Conservation (phyloP, 2,113 vertebrate species). For the Ivindomyrus marchei region DNA sequence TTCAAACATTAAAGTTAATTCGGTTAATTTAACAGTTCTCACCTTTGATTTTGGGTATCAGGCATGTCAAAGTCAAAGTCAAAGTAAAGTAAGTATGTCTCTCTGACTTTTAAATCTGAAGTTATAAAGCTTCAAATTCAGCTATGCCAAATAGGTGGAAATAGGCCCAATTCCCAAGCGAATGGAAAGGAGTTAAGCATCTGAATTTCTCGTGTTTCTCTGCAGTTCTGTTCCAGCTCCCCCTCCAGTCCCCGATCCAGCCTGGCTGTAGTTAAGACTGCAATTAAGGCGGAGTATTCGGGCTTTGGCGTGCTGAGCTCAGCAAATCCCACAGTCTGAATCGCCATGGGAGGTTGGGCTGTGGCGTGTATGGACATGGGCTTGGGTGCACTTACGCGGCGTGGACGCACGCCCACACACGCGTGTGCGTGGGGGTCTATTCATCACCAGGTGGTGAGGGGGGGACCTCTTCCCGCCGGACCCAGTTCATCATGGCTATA, state of each 20-base stretch:
- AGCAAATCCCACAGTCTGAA: background rate
- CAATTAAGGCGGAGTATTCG: background rate
- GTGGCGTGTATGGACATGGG: background rate
- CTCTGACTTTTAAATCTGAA: background rate
- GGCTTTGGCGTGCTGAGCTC: background rate
- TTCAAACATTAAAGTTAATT: background rate
- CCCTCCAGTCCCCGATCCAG: background rate
- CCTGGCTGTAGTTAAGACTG: background rate
- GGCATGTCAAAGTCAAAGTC: no score
- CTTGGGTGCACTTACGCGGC: background rate
- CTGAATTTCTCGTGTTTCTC: background rate
- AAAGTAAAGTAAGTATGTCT: background rate
- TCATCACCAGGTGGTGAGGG: conserved; percentile 1
- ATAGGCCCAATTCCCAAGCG: background rate
- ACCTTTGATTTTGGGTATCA: background rate
- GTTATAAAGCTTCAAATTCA: background rate
- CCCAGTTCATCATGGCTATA: conserved; percentile 45
- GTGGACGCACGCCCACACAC: conserved; percentile 2
- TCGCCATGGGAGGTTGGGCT: background rate
- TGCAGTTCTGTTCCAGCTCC: background rate
- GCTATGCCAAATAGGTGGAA: background rate
- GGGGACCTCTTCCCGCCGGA: conserved; percentile 34
- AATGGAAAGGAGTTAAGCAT: background rate
- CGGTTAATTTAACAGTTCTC: background rate
- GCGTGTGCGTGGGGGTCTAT: conserved; percentile 1